A percentile compares a stretch with the other conserved stretches of the same genome.
Conservation (phyloP, 2,797 vertebrate genomes). For the Pristis pectinata region DNA sequence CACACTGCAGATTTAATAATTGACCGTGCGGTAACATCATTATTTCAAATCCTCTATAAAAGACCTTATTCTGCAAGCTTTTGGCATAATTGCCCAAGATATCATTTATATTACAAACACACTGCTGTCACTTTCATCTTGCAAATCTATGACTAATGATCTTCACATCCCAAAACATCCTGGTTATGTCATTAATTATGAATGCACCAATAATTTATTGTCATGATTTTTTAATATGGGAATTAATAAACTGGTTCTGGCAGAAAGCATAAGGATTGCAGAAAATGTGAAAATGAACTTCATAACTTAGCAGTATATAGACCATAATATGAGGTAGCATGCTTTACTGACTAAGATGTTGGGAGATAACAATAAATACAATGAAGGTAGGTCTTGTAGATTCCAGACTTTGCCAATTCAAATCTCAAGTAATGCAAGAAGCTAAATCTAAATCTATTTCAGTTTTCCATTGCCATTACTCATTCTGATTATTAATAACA, state of each 20-base stretch:
- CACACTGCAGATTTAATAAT: not conserved
- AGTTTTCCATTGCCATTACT: not conserved
- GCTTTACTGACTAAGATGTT: not conserved
- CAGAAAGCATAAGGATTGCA: not conserved
- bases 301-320: no score
- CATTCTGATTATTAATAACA: conserved; percentile 10
- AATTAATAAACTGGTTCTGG: conserved; percentile 1
- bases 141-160: conserved; percentile 28
- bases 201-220: conserved; percentile 25
- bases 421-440: not conserved
- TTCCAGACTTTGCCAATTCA: not conserved
- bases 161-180: conserved; percentile 16
- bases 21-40: conserved; percentile 26
- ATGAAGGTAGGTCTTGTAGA: not conserved
- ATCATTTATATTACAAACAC: conserved; percentile 29
- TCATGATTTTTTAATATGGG: conserved; percentile 27
- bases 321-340: not conserved
- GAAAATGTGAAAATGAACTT: conserved; percentile 25
- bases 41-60: conserved; percentile 34
- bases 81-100: conserved; percentile 24
- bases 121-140: conserved; percentile 32
- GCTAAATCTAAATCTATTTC: not conserved
- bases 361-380: not conserved
- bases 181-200: conserved; percentile 33
- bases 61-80: conserved; percentile 28